These are phyloP conservation scores for Patella depressa DNA, from an alignment of 2,888 invertebrate species.

Conservation along the genomic window DNA sequence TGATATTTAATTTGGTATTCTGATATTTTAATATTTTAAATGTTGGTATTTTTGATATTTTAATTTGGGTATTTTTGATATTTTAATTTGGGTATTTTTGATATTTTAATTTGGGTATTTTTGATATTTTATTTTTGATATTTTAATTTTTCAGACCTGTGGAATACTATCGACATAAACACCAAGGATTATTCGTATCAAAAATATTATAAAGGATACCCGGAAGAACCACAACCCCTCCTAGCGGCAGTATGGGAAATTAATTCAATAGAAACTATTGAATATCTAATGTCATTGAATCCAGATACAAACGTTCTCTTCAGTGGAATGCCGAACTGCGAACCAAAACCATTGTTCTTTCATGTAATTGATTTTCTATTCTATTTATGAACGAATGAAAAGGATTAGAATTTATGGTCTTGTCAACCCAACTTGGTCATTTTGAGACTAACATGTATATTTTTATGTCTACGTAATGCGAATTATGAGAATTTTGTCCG, in stretches of 20 bases:
- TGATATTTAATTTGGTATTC: neutral
- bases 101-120: neutral
- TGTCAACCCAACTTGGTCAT: no score
- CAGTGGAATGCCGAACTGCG: slow-evolving; percentile 42
- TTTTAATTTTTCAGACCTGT: slow-evolving; percentile 31
- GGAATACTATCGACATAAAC: slow-evolving; percentile 51
- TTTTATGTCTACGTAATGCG: no score
- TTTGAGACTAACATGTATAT: no score
- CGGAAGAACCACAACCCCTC: slow-evolving; percentile 54
- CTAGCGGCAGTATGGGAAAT: slow-evolving; percentile 58
- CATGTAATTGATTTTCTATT: slow-evolving; percentile 43
- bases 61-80: neutral
- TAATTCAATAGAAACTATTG: slow-evolving; percentile 44
- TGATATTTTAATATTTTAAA: no score
- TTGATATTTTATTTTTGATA: neutral
- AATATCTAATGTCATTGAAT: slow-evolving; percentile 46
- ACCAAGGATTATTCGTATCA: slow-evolving; percentile 58
- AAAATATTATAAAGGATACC: slow-evolving; percentile 40
- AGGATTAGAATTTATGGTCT: no score
- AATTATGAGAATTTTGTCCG: no score
- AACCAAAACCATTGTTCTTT: slow-evolving; percentile 60
- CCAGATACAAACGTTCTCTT: slow-evolving; percentile 51
- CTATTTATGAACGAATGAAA: no score
- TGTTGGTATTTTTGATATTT: no score
- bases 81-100: no score